phyloP scores from a whole-genome alignment of 2,888 invertebrate genomes.

The Eurytoma adleriae region DNA sequence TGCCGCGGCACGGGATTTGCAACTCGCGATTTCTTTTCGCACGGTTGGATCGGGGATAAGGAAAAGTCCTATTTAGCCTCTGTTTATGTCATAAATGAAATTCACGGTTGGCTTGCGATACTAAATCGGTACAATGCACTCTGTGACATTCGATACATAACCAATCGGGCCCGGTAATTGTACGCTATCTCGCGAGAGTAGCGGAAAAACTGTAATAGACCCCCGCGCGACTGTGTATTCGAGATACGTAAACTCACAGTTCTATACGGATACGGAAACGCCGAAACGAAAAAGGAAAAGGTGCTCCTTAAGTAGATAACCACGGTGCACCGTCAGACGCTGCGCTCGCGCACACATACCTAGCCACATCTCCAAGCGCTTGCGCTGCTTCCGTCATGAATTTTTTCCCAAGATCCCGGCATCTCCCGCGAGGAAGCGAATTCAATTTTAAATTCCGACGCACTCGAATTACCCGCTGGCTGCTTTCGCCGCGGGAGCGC shows the following conservation, averaged over 20 bases:
- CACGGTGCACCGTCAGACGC: not conserved
- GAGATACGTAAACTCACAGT: not conserved
- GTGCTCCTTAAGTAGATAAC: not conserved
- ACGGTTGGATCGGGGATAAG: no score
- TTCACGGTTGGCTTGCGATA: no score
- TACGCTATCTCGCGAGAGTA: no score
- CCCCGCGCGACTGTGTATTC: no score
- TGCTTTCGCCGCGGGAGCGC: not conserved
- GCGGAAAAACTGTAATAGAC: no score
- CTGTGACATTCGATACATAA: no score
- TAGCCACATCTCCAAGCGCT: not conserved
- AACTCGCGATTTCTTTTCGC: no score
- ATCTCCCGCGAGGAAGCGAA: slow-evolving; percentile 19
- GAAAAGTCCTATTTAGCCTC: no score
- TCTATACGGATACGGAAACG: not conserved
- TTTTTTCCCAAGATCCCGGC: not conserved
- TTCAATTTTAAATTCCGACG: slow-evolving; percentile 28
- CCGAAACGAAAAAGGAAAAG: not conserved
- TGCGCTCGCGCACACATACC: not conserved
- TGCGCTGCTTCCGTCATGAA: slow-evolving; percentile 25
- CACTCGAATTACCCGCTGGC: slow-evolving; percentile 14
- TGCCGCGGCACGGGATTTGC: no score
- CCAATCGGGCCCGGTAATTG: no score
- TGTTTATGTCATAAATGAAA: no score
- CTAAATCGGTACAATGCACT: no score